Evolutionary conservation across 2,113 vertebrate species (phyloP).

Genomic region (Rattus rattus): DNA sequence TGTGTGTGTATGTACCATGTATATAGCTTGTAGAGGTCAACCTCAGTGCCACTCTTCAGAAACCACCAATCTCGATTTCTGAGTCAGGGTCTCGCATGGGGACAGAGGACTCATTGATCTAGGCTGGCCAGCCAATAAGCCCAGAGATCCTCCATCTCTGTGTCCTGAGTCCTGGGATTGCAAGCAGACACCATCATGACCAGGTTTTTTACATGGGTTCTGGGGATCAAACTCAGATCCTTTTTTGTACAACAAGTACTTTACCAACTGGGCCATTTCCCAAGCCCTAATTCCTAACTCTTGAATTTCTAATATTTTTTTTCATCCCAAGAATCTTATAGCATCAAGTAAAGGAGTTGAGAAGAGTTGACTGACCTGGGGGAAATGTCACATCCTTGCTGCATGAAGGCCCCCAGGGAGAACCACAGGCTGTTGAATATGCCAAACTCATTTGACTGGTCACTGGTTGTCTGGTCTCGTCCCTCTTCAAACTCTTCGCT

Average conservation of each 20-base stretch:
- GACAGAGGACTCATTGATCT: background rate
- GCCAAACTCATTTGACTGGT: slow-evolving; percentile 97
- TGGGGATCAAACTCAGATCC: background rate
- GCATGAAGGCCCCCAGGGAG: slow-evolving; percentile 99
- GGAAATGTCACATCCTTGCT: slow-evolving; percentile 99
- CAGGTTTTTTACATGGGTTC: background rate
- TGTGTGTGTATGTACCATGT: background rate
- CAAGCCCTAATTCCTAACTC: background rate
- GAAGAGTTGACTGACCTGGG: slow-evolving; percentile 91
- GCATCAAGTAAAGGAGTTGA: background rate
- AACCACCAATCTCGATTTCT: background rate
- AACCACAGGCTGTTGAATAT: slow-evolving; percentile 99
- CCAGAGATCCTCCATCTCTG: background rate
- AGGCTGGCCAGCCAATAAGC: background rate
- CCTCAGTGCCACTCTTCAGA: background rate
- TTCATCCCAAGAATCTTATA: background rate
- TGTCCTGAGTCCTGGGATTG: background rate
- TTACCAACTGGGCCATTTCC: no score
- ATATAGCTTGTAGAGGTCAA: background rate
- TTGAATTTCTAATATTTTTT: slow-evolving; percentile 5
- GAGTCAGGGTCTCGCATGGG: background rate
- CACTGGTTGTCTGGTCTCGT: slow-evolving; percentile 90
- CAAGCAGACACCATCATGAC: background rate
- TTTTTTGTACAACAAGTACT: background rate
- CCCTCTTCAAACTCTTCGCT: slow-evolving; percentile 96